These are phyloP conservation scores for Calephelis nemesis DNA, from an alignment of 1,140 invertebrate species.

Conservation along the genomic window DNA sequence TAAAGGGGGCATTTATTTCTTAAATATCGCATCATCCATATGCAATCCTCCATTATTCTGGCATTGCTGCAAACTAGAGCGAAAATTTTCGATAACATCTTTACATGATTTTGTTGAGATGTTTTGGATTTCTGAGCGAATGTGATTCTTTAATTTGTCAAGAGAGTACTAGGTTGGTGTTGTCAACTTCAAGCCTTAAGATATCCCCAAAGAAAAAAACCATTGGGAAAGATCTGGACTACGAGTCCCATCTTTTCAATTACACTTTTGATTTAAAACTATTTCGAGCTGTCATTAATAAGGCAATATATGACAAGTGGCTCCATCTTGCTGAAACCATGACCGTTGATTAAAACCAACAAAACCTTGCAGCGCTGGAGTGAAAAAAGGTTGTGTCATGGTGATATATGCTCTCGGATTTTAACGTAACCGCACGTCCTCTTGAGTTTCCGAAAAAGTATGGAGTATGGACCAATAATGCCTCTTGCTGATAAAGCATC, in stretches of 20 bases:
- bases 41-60: not conserved
- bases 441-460: no score
- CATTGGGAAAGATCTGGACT: conserved; percentile 24
- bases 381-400: no score
- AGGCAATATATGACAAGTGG: no score
- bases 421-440: no score
- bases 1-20: no score
- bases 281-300: no score
- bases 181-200: conserved; percentile 22
- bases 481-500: no score
- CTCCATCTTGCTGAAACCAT: no score
- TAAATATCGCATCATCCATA: not conserved
- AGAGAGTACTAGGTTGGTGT: conserved; percentile 18
- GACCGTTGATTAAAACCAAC: no score
- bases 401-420: no score
- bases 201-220: conserved; percentile 25
- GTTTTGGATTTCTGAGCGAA: conserved; percentile 16
- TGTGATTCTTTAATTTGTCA: conserved; percentile 8
- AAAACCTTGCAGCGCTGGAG: no score
- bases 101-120: conserved; percentile 18
- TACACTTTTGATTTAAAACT: conserved; percentile 9
- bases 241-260: conserved; percentile 19
- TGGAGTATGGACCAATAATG: no score
- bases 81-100: not conserved
- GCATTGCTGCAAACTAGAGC: not conserved